Conservation (phyloP, 2,888 invertebrate genomes). For the Rotaria sp. region DNA sequence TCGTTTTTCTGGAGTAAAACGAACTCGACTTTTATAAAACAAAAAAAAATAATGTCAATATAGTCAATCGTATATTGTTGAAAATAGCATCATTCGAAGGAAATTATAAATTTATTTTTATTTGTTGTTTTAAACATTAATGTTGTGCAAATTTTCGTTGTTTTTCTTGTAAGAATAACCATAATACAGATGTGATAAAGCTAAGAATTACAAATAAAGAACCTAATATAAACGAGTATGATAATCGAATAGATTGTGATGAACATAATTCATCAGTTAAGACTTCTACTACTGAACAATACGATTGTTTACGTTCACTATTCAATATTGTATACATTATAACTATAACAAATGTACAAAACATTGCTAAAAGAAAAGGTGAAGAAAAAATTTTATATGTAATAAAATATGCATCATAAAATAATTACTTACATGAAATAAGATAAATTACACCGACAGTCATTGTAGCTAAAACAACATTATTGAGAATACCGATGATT, state of each 20-base stretch:
- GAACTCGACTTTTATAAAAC: background rate
- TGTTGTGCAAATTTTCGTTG: conserved; percentile 3
- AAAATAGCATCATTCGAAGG: background rate
- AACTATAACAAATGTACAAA: background rate
- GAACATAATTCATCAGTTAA: conserved; percentile 7
- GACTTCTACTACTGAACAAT: background rate
- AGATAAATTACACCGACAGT: background rate
- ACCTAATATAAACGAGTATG: background rate
- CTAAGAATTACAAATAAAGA: background rate
- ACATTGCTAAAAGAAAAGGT: background rate
- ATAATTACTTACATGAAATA: background rate
- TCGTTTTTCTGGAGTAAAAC: no score
- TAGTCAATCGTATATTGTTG: background rate
- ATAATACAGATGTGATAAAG: background rate
- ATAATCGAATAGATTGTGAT: background rate
- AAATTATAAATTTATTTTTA: background rate
- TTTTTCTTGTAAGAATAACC: conserved; percentile 22
- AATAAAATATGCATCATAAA: background rate
- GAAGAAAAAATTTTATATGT: background rate
- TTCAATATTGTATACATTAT: background rate
- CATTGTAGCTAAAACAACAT: conserved; percentile 12
- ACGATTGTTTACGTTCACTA: background rate
- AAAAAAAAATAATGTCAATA: background rate
- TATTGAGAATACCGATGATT: background rate
- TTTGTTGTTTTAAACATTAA: background rate